Evolutionary conservation across 2,888 invertebrate species (phyloP).

Genomic region (Taenaris catops): DNA sequence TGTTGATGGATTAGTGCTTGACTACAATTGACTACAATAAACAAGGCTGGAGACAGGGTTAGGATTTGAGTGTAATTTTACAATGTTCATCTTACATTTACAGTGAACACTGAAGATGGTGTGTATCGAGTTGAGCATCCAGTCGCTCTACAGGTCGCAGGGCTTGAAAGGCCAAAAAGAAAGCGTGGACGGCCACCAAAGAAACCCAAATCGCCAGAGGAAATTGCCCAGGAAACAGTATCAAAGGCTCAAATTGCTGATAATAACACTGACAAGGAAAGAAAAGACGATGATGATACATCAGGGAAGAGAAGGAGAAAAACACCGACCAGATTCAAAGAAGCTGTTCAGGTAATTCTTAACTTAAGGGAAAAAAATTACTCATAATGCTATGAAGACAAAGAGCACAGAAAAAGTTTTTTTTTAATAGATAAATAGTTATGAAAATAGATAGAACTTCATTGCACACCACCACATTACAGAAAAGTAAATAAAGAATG

Average conservation of each 20-base stretch:
- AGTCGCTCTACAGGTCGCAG: constrained; percentile 81
- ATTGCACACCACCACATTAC: too few species aligned
- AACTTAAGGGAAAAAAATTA: too few species aligned
- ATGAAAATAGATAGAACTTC: too few species aligned
- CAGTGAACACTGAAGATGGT: constrained; percentile 81
- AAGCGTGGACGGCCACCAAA: constrained; percentile 87
- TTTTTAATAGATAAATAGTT: too few species aligned
- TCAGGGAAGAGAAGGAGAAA: constrained; percentile 82
- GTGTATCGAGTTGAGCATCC: constrained; percentile 83
- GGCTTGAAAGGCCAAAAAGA: constrained; percentile 82
- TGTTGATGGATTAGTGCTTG: too few species aligned
- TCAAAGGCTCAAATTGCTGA: constrained; percentile 35
- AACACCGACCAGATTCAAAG: constrained; percentile 81
- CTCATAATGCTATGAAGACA: too few species aligned
- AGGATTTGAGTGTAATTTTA: too few species aligned
- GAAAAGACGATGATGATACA: constrained; percentile 55
- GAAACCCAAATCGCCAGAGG: constrained; percentile 57
- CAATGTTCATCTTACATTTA: constrained; percentile 2
- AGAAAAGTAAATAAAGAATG: too few species aligned
- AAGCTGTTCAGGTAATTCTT: constrained; percentile 77
- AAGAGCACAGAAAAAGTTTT: too few species aligned
- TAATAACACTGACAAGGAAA: constrained; percentile 27
- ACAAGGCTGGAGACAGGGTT: too few species aligned
- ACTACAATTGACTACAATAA: too few species aligned
- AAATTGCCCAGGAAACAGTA: constrained; percentile 40